phyloP scores from a whole-genome alignment of 2,797 vertebrate genomes.

The Chromobotia macracanthus region DNA sequence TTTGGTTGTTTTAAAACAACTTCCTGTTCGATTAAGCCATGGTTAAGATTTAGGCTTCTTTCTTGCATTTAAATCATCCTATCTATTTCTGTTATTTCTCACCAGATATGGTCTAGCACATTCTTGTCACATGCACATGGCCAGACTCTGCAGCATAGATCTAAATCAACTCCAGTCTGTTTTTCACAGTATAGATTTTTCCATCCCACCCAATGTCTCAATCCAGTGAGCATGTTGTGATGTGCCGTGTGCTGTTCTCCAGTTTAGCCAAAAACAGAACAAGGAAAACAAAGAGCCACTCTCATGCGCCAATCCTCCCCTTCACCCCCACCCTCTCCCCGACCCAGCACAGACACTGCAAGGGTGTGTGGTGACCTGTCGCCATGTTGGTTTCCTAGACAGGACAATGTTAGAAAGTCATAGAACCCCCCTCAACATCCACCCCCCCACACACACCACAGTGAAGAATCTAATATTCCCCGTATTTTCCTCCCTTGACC shows the following conservation, averaged over 20 bases:
- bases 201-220: conserved; percentile 47
- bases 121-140: not conserved
- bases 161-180: conserved; percentile 5
- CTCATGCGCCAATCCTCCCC: conserved; percentile 27
- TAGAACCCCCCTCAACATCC: not conserved
- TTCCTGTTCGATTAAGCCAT: conserved; percentile 44
- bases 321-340: conserved; percentile 36
- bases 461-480: conserved; percentile 50
- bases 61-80: conserved; percentile 58
- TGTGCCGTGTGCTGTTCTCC: conserved; percentile 50
- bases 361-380: conserved; percentile 35
- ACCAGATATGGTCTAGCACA: too few relatives aligned
- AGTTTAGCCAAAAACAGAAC: conserved; percentile 48
- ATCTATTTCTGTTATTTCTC: not conserved
- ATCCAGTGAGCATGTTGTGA: conserved; percentile 38
- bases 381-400: conserved; percentile 49
- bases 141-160: not conserved
- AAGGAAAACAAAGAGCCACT: conserved; percentile 54
- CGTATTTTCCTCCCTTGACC: conserved; percentile 46
- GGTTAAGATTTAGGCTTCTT: conserved; percentile 43
- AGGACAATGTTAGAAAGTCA: conserved; percentile 48
- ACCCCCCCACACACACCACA: conserved; percentile 19
- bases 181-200: conserved; percentile 53
- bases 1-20: not conserved
- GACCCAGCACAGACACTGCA: conserved; percentile 15